Evolutionary conservation across 2,113 vertebrate genomes (phyloP).

Genomic region (Sylvilagus bachmani): DNA sequence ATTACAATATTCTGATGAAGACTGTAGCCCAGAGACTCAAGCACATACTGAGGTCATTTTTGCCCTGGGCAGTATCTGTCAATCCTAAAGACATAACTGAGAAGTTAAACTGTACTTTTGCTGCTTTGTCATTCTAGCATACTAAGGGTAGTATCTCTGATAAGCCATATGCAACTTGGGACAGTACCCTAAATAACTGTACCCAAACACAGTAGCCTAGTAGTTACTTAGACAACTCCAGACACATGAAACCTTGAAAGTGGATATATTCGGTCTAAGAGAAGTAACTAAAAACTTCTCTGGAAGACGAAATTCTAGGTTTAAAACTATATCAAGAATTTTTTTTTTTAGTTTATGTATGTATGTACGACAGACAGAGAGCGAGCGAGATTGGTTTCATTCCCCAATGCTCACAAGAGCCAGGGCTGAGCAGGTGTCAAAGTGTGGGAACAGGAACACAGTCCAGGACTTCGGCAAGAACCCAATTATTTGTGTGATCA

Average conservation of each 20-base stretch:
- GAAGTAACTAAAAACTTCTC: background rate
- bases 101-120: background rate
- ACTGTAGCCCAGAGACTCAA: background rate
- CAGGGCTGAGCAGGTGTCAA: too few species aligned
- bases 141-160: background rate
- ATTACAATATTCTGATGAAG: background rate
- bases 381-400: too few species aligned
- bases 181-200: background rate
- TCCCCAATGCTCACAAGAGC: too few species aligned
- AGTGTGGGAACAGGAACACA: too few species aligned
- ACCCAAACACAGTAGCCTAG: background rate
- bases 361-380: too few species aligned
- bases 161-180: background rate
- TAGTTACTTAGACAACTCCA: background rate
- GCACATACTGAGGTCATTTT: background rate
- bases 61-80: background rate
- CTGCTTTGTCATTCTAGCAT: background rate
- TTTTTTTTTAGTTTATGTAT: too few species aligned
- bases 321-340: background rate
- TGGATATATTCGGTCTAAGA: background rate
- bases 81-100: background rate
- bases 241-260: background rate
- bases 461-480: too few species aligned
- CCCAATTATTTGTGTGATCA: too few species aligned
- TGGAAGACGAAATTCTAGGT: background rate